Conservation (phyloP, 2,797 vertebrate species). For the Threskiornis aethiopicus region DNA sequence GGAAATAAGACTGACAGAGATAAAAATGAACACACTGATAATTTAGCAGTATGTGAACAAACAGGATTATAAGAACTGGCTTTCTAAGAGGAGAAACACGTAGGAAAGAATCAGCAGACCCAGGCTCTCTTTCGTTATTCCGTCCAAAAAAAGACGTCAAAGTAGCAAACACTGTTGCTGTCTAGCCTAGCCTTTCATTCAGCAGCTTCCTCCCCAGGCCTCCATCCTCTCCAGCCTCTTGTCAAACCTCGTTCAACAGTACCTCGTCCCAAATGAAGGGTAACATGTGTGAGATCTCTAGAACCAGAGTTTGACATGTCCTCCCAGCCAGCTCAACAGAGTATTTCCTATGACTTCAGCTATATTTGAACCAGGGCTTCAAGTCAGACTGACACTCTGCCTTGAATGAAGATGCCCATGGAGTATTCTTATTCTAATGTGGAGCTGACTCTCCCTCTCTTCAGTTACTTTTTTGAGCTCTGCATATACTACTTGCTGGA, state of each 20-base stretch:
- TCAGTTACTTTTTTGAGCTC: not conserved
- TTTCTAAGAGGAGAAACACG: slow-evolving; percentile 39
- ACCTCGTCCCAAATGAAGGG: not conserved
- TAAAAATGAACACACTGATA: slow-evolving; percentile 72
- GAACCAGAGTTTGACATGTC: not conserved
- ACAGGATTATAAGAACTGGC: slow-evolving; percentile 43
- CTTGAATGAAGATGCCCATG: not conserved
- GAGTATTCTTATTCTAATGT: not conserved
- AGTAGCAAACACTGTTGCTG: not conserved
- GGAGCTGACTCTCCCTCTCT: not conserved
- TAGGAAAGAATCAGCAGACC: slow-evolving; percentile 34
- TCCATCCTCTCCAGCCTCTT: not conserved
- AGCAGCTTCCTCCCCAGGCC: not conserved
- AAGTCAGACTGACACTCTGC: not conserved
- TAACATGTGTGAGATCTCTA: not conserved
- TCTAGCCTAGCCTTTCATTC: not conserved
- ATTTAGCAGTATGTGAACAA: slow-evolving; percentile 65
- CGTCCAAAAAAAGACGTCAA: not conserved
- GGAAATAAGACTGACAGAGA: slow-evolving; percentile 71
- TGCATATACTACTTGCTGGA: not conserved
- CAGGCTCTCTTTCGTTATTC: not conserved
- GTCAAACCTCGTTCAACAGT: not conserved
- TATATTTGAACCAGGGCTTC: not conserved
- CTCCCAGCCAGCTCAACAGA: not conserved
- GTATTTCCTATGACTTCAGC: not conserved